These are phyloP conservation scores for Caenorhabditis sp. DNA, from an alignment of 2,888 invertebrate species.

Conservation along the genomic window DNA sequence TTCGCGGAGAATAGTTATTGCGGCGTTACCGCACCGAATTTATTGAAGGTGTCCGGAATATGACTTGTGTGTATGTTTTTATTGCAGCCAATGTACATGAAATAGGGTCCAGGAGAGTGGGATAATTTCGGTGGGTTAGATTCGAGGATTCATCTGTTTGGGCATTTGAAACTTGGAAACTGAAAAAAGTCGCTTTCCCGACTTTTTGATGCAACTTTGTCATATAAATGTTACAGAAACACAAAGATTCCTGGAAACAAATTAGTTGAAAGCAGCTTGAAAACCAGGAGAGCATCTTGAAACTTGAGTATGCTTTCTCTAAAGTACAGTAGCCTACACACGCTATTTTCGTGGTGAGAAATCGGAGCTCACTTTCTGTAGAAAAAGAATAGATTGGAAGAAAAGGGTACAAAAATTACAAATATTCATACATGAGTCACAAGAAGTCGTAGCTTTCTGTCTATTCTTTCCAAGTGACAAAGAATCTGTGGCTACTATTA, in stretches of 20 bases:
- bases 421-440: slow-evolving; percentile 22
- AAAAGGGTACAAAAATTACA: background rate
- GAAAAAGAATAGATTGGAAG: background rate
- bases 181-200: no score
- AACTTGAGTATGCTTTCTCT: no score
- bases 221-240: no score
- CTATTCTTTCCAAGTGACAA: slow-evolving; percentile 4
- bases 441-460: background rate
- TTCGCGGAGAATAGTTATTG: slow-evolving; percentile 43
- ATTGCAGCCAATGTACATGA: slow-evolving; percentile 19
- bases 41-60: slow-evolving; percentile 49
- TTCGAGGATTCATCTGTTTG: no score
- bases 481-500: slow-evolving; percentile 21
- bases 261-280: no score
- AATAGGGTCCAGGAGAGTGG: background rate
- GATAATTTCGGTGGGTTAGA: background rate
- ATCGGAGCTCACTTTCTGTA: background rate
- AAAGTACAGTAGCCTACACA: background rate
- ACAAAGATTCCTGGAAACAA: no score
- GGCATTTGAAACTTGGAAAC: no score
- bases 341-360: background rate
- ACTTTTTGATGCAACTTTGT: no score
- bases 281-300: no score
- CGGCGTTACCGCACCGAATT: slow-evolving; percentile 47
- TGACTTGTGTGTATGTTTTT: slow-evolving; percentile 25